Percentiles rank a stretch among this genome's conserved stretches.
These are phyloP conservation scores for Anagrus nilaparvatae DNA, from an alignment of 1,140 invertebrate genomes.

Conservation along the genomic window DNA sequence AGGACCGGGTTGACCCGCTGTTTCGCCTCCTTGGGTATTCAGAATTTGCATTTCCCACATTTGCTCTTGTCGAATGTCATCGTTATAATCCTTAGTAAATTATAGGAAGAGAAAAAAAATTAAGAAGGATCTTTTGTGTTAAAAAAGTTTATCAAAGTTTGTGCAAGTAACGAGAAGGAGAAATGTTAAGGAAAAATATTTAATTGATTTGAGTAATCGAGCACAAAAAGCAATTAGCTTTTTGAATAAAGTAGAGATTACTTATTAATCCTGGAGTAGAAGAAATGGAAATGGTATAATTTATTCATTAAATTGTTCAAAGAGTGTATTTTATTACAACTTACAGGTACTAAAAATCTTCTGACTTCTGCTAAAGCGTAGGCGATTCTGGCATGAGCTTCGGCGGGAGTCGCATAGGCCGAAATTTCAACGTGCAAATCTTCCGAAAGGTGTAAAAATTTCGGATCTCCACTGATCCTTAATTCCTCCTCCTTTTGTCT, in stretches of 20 bases:
- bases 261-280: too few relatives aligned
- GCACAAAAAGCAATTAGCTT: too few relatives aligned
- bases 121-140: too few relatives aligned
- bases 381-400: conserved; percentile 83
- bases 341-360: conserved; percentile 54
- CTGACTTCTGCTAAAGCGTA: conserved; percentile 75
- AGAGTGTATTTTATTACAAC: too few relatives aligned
- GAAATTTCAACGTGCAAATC: conserved; percentile 91
- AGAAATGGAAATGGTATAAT: too few relatives aligned
- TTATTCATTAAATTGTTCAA: too few relatives aligned
- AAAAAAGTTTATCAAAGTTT: too few relatives aligned
- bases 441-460: conserved; percentile 85
- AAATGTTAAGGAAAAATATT: too few relatives aligned
- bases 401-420: conserved; percentile 80
- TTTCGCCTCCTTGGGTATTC: conserved; percentile 34
- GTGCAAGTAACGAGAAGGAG: too few relatives aligned
- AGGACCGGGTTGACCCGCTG: conserved; percentile 24
- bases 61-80: conserved; percentile 71
- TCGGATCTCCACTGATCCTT: conserved; percentile 74
- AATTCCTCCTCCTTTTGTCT: conserved; percentile 87
- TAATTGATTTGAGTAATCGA: too few relatives aligned
- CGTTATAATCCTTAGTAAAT: conserved; percentile 57
- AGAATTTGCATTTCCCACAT: conserved; percentile 61
- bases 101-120: too few relatives aligned
- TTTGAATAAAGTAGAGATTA: too few relatives aligned